Conservation (phyloP, 2,888 invertebrate genomes). For the Phasia obesa region DNA sequence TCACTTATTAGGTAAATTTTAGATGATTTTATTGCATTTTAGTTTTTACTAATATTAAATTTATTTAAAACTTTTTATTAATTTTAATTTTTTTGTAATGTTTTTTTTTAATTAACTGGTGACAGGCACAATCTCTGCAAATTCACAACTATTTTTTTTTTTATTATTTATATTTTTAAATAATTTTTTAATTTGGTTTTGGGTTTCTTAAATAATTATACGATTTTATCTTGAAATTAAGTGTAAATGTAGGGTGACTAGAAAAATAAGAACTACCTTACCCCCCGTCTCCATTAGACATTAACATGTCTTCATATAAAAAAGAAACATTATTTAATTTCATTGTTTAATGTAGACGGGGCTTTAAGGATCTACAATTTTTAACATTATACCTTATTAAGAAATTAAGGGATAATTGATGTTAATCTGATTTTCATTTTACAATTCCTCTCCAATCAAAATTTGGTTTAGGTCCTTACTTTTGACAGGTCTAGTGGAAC, state of each 20-base stretch:
- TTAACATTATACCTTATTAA: too few relatives aligned
- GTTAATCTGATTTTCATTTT: too few relatives aligned
- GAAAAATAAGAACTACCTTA: not conserved
- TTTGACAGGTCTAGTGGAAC: too few relatives aligned
- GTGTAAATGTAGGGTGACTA: not conserved
- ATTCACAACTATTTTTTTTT: constrained; percentile 69
- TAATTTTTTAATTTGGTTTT: constrained; percentile 19
- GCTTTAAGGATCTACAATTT: too few relatives aligned
- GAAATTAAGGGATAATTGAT: too few relatives aligned
- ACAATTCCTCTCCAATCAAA: too few relatives aligned
- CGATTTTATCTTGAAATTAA: not conserved
- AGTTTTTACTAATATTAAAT: constrained; percentile 14
- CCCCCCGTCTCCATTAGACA: too few relatives aligned
- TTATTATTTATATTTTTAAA: constrained; percentile 18
- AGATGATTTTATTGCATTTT: constrained; percentile 14
- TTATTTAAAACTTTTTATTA: constrained; percentile 47
- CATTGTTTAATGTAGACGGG: too few relatives aligned
- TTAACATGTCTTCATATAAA: too few relatives aligned
- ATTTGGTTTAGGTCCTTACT: too few relatives aligned
- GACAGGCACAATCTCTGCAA: constrained; percentile 74
- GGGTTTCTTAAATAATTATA: constrained; percentile 13
- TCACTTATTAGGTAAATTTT: not conserved
- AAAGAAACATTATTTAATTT: too few relatives aligned
- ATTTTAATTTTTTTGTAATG: constrained; percentile 36
- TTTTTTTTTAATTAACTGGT: constrained; percentile 67